Evolutionary conservation across 2,113 vertebrate species (phyloP).

Genomic region (Riparia riparia): DNA sequence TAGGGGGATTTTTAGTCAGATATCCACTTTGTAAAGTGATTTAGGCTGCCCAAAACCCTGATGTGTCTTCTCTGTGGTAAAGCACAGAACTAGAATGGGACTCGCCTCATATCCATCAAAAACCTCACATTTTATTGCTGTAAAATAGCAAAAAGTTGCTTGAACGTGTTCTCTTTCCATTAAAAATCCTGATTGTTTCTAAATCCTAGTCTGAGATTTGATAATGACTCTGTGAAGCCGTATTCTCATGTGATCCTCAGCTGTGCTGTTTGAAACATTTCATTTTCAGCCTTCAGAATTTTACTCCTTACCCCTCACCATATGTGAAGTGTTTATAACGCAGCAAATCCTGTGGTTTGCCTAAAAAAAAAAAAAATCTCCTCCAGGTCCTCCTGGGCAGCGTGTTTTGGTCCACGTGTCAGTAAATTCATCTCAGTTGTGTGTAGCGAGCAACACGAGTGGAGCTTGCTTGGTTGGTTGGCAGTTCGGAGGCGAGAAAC

Average conservation of each 20-base stretch:
- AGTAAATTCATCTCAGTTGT: not conserved
- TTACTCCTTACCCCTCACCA: not conserved
- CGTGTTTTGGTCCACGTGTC: not conserved
- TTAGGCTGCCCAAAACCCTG: not conserved
- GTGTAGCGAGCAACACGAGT: not conserved
- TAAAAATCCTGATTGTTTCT: not conserved
- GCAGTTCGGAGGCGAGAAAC: not conserved
- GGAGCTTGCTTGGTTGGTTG: not conserved
- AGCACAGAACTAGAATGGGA: not conserved
- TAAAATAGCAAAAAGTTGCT: not conserved
- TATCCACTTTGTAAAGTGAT: not conserved
- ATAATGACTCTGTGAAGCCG: not conserved
- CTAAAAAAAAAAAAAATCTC: not conserved
- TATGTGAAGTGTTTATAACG: not conserved
- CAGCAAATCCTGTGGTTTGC: not conserved
- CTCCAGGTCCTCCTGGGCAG: not conserved
- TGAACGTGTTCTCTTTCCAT: not conserved
- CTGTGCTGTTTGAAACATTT: not conserved
- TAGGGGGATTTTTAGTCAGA: too few relatives aligned
- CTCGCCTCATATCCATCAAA: not conserved
- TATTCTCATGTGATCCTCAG: not conserved
- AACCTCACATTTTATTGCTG: not conserved
- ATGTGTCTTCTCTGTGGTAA: not conserved
- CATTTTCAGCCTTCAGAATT: not conserved
- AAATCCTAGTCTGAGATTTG: not conserved